Evolutionary conservation across 1,140 invertebrate species (phyloP).

Genomic region (Platorchestia sp.): DNA sequence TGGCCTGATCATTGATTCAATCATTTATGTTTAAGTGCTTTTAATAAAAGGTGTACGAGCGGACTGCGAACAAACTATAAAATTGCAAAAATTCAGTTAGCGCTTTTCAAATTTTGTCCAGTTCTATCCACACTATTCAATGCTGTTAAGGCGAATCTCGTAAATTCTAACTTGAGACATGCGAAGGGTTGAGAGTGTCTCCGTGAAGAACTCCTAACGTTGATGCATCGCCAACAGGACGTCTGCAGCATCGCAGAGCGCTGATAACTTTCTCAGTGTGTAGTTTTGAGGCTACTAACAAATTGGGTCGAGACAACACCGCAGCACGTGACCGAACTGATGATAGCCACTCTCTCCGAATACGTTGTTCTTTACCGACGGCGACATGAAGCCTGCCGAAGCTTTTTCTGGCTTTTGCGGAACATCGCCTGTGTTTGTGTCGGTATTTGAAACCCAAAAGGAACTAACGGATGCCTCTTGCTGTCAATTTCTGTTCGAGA

Average conservation of each 20-base stretch:
- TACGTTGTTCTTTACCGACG: background rate
- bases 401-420: background rate
- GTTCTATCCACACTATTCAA: background rate
- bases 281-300: constrained; percentile 28
- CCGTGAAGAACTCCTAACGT: background rate
- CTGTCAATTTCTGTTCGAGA: background rate
- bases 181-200: background rate
- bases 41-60: background rate
- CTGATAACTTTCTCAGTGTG: constrained; percentile 33
- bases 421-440: background rate
- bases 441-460: background rate
- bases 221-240: constrained; percentile 27
- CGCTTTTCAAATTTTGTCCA: background rate
- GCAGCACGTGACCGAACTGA: background rate
- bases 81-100: background rate
- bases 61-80: background rate
- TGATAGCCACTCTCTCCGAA: background rate
- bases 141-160: background rate
- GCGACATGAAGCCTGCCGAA: background rate
- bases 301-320: background rate
- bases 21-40: background rate
- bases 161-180: constrained; percentile 1
- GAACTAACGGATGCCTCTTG: background rate
- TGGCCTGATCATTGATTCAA: background rate
- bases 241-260: constrained; percentile 25